Conservation (phyloP, 1,140 invertebrate genomes). For the Palaemon carinicauda region DNA sequence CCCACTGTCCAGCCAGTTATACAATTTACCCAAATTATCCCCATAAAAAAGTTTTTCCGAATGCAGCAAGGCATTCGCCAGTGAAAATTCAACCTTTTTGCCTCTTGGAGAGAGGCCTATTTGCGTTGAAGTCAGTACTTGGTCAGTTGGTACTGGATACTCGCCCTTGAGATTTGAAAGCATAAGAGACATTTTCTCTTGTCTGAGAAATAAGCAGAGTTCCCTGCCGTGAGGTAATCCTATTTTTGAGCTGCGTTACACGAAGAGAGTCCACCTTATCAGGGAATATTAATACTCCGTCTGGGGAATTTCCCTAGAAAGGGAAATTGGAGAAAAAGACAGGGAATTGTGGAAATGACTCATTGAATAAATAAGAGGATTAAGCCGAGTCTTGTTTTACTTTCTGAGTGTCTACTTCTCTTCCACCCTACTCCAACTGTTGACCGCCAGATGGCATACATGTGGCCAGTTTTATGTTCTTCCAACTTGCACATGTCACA, state of each 20-base stretch:
- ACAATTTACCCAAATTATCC: constrained; percentile 50
- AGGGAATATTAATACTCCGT: constrained; percentile 40
- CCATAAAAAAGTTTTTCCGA: constrained; percentile 35
- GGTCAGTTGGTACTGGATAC: neutral
- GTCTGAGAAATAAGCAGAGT: constrained; percentile 14
- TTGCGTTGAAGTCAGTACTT: constrained; percentile 12
- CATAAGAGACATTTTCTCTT: constrained; percentile 20
- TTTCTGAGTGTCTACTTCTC: neutral
- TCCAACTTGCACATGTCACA: neutral
- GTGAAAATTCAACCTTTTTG: constrained; percentile 32
- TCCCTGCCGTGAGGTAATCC: constrained; percentile 9
- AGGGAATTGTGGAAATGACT: constrained; percentile 42
- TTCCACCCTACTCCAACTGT: no score
- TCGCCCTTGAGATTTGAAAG: neutral
- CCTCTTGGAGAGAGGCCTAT: neutral
- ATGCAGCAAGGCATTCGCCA: constrained; percentile 4
- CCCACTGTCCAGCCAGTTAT: constrained; percentile 49
- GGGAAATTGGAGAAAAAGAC: constrained; percentile 38
- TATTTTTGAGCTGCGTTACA: constrained; percentile 35
- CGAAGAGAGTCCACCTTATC: constrained; percentile 37
- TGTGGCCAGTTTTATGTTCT: neutral
- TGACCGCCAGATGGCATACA: no score
- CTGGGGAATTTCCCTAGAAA: neutral
- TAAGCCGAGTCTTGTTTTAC: constrained; percentile 26
- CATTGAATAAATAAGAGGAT: constrained; percentile 38